Evolutionary conservation across 2,113 vertebrate genomes (phyloP).

Genomic region (Raja brachyura): DNA sequence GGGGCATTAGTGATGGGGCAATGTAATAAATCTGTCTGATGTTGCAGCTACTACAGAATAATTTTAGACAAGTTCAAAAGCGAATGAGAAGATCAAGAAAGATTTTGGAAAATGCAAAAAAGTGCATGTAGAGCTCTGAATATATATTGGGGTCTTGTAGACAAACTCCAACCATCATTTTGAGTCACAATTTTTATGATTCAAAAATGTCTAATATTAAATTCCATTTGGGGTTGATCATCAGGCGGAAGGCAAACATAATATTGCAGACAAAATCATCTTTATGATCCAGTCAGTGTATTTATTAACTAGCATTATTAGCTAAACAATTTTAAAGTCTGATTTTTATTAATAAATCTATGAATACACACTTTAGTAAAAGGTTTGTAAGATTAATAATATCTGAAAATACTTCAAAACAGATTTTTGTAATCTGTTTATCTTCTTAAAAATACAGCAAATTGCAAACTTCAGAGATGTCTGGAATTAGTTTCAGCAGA

Average conservation of each 20-base stretch:
- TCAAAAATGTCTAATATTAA: background rate
- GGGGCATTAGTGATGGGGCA: no score
- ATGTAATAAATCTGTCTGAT: background rate
- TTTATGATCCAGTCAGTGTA: background rate
- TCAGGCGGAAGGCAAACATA: background rate
- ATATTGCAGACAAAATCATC: background rate
- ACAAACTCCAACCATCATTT: no score
- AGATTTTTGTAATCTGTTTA: background rate
- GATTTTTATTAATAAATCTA: background rate
- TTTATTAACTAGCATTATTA: background rate
- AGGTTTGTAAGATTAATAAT: background rate
- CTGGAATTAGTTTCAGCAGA: background rate
- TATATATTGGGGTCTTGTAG: no score
- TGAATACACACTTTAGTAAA: background rate
- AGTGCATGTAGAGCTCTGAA: no score
- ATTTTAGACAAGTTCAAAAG: background rate
- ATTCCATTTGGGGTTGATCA: background rate
- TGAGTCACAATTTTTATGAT: background rate
- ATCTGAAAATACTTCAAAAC: background rate
- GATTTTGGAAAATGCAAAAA: background rate
- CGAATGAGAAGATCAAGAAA: background rate
- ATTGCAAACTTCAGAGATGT: background rate
- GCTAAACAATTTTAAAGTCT: background rate
- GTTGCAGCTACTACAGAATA: background rate
- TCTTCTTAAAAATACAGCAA: background rate